Percentiles rank a stretch among this genome's conserved stretches.
Evolutionary conservation across 2,797 vertebrate genomes (phyloP).

Genomic region (Oryzias dopingdopingensis): DNA sequence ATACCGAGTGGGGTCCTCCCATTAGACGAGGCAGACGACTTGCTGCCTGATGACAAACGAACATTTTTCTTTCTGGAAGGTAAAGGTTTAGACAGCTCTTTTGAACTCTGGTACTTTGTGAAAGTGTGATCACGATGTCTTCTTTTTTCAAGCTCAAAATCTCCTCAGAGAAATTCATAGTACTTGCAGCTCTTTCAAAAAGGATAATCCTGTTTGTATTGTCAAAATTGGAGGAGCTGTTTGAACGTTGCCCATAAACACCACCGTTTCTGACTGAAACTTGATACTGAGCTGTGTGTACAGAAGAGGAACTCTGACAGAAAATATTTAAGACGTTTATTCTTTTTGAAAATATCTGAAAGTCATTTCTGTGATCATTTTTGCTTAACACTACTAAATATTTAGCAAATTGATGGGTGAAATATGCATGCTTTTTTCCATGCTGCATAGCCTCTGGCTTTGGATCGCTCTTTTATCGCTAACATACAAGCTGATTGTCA

Average conservation of each 20-base stretch:
- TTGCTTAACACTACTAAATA: conserved; percentile 24
- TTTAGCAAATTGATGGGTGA: conserved; percentile 47
- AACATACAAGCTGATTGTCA: conserved; percentile 66
- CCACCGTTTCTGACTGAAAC: conserved; percentile 12
- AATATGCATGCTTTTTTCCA: conserved; percentile 67
- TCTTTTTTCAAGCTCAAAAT: conserved; percentile 4
- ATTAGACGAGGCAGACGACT: conserved; percentile 86
- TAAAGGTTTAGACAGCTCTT: conserved; percentile 43
- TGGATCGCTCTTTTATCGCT: conserved; percentile 45
- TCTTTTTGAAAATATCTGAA: too few relatives aligned
- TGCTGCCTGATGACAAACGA: conserved; percentile 81
- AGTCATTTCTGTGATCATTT: conserved; percentile 17
- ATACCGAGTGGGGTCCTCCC: conserved; percentile 87
- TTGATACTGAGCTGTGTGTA: neutral
- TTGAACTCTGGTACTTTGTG: conserved; percentile 11
- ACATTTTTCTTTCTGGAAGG: conserved; percentile 92
- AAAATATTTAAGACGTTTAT: too few relatives aligned
- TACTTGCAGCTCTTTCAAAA: conserved; percentile 10
- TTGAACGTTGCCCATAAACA: conserved; percentile 22
- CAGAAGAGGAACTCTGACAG: conserved; percentile 1
- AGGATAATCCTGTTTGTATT: conserved; percentile 34
- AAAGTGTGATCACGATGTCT: conserved; percentile 14
- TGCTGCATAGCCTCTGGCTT: conserved; percentile 56
- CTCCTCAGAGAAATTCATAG: conserved; percentile 4
- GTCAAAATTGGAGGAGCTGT: conserved; percentile 11